phyloP scores from a whole-genome alignment of 1,140 invertebrate genomes.

The Philaenus spumarius region DNA sequence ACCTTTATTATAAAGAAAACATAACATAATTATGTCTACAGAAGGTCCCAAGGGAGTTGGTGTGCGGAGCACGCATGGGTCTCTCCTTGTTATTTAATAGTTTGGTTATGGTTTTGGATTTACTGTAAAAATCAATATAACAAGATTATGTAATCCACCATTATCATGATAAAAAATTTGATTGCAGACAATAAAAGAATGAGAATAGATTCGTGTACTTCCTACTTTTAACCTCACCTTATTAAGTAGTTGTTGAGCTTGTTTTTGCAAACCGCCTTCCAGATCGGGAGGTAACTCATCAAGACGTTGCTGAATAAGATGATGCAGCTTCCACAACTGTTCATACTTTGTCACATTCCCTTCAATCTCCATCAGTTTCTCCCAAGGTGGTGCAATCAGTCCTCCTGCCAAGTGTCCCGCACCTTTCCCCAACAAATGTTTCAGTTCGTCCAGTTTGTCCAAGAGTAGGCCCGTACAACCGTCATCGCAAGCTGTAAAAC shows the following conservation, averaged over 20 bases:
- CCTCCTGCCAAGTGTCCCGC: constrained; percentile 51
- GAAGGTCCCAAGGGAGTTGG: too few species aligned
- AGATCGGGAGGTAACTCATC: constrained; percentile 18
- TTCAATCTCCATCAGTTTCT: constrained; percentile 40
- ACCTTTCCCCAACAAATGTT: constrained; percentile 43
- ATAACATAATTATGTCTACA: too few species aligned
- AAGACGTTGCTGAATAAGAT: constrained; percentile 9
- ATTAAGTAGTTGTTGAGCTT: constrained; percentile 28
- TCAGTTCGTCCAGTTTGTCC: constrained; percentile 58
- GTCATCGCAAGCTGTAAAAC: constrained; percentile 88
- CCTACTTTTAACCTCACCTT: too few species aligned
- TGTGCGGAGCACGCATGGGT: too few species aligned
- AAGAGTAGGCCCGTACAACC: constrained; percentile 83
- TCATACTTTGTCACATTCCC: constrained; percentile 14
- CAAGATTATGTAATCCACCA: too few species aligned
- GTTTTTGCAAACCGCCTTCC: constrained; percentile 28
- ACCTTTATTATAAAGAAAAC: too few species aligned
- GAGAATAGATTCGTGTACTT: too few species aligned
- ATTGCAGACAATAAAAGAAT: neutral
- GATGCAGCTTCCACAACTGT: constrained; percentile 7
- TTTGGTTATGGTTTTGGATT: too few species aligned
- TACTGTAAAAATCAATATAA: too few species aligned
- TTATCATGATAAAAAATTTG: too few species aligned
- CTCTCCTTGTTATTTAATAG: too few species aligned
- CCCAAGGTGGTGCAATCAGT: constrained; percentile 68